Base-by-base conservation (phyloP, 2,797 vertebrate species). In the Lophius americanus region DNA sequence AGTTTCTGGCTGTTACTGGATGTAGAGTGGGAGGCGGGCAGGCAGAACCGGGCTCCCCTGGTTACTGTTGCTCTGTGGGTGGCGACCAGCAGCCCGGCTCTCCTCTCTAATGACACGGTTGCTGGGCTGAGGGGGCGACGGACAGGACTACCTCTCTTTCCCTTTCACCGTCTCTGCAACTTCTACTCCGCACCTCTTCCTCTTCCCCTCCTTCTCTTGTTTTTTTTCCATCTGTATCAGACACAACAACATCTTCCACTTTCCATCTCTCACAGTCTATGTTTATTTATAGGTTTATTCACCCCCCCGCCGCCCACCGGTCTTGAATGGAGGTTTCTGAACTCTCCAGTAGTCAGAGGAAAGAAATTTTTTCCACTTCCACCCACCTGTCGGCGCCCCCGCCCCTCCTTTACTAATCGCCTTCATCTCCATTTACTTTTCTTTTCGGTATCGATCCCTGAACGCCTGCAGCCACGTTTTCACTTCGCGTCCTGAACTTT, bases 51-150 rank as follows among this genome's bases (percentile, higher is more conserved):
- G 89, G 87, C 89, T 92, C 91, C 89, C 92, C 91, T 91, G 87
- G 87, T 88, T 91, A 92, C 91, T 81, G 88, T 88, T 88, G 83
- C 89, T 90, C 82, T 81, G 84, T 91, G 88, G 89, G 89, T 89
- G 88, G 86, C 77, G 61, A 69, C 59, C 72, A 42, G 85, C 81
- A 87, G 51, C 79, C 79, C 73, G 90, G 86, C 86, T 89, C 89
- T 91, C 90, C 86, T 88, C 79, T 82, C 77, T 83, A 77, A 76
- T 83, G 79, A 80, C 83, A 61, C 73, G 77, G 88, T 89, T 67
- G 47, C 81, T 71, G 75, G 77, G 84, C 85, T 92, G 89, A 92
- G 91, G 91, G 92, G 91, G 89, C 79, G 91, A 88, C 39, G 69
- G 84, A 81, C 62, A 82, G 91, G 87, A 84, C 89, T 88, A 81